Evolutionary conservation across 2,113 vertebrate species (phyloP).

Genomic region (Toxostoma redivivum): DNA sequence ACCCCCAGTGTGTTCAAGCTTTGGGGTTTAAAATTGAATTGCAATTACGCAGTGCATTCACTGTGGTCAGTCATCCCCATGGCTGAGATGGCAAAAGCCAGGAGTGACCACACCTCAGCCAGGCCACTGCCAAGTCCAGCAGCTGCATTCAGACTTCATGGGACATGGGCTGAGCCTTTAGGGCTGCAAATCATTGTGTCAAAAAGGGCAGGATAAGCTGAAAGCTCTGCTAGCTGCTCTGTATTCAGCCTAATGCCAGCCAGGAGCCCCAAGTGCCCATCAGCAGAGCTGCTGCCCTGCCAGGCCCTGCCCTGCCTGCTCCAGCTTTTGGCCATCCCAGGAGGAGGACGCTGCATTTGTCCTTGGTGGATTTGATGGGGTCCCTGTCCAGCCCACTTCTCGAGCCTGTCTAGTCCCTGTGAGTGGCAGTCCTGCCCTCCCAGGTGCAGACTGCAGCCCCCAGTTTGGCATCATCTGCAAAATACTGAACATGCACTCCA

Average conservation of each 20-base stretch:
- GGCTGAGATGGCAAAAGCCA: not conserved
- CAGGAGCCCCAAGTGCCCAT: not conserved
- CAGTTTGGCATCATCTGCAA: not conserved
- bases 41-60: not conserved
- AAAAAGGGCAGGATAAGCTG: not conserved
- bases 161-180: not conserved
- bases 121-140: not conserved
- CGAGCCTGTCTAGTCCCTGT: not conserved
- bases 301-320: not conserved
- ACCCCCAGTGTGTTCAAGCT: not conserved
- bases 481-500: accelerated
- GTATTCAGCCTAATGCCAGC: not conserved
- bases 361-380: not conserved
- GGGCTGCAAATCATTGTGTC: not conserved
- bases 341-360: not conserved
- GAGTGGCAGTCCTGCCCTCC: not conserved
- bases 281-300: not conserved
- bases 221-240: not conserved
- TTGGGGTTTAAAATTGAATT: not conserved
- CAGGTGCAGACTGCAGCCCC: not conserved
- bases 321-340: not conserved
- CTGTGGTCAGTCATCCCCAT: accelerated
- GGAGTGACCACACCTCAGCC: not conserved
- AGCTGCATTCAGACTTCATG: not conserved
- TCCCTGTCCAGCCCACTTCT: not conserved